phyloP scores from a whole-genome alignment of 2,113 vertebrate genomes.

The Ctenomys sociabilis region DNA sequence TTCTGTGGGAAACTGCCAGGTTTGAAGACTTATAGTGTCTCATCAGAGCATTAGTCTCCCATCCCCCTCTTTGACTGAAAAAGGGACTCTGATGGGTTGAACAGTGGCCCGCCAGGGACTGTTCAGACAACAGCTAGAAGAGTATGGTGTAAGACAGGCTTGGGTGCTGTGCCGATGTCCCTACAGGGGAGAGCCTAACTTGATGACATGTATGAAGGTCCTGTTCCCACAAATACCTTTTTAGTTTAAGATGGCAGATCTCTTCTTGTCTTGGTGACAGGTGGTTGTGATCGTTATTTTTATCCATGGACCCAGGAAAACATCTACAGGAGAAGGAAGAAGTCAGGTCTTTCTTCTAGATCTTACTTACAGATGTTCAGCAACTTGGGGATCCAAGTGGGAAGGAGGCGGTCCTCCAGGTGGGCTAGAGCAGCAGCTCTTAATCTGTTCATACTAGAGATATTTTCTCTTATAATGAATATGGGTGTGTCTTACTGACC shows the following conservation, averaged over 20 bases:
- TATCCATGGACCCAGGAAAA: constrained; percentile 1
- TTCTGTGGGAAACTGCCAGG: not conserved
- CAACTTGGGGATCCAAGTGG: not conserved
- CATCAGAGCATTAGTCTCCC: not conserved
- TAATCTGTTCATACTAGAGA: not conserved
- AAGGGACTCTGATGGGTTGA: not conserved
- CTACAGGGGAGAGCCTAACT: constrained; percentile 43
- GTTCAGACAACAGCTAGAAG: not conserved
- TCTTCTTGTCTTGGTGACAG: constrained; percentile 38
- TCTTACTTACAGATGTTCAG: not conserved
- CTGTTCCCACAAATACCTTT: constrained; percentile 44
- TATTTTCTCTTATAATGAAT: not conserved
- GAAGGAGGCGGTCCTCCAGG: not conserved
- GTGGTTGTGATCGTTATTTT: constrained; percentile 59
- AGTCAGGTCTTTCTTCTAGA: not conserved
- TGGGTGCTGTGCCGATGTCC: not conserved
- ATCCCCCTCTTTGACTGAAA: not conserved
- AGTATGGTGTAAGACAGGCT: not conserved
- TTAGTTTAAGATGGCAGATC: constrained; percentile 49
- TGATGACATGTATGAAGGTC: constrained; percentile 28
- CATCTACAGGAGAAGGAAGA: constrained; percentile 5
- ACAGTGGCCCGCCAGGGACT: not conserved
- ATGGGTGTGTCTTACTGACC: not conserved
- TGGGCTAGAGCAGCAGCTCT: not conserved
- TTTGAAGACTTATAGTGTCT: not conserved